Evolutionary conservation across 1,140 invertebrate genomes (phyloP), one percentile per base, ranked within the genome.

Genomic region (Dryas iulia): DNA sequence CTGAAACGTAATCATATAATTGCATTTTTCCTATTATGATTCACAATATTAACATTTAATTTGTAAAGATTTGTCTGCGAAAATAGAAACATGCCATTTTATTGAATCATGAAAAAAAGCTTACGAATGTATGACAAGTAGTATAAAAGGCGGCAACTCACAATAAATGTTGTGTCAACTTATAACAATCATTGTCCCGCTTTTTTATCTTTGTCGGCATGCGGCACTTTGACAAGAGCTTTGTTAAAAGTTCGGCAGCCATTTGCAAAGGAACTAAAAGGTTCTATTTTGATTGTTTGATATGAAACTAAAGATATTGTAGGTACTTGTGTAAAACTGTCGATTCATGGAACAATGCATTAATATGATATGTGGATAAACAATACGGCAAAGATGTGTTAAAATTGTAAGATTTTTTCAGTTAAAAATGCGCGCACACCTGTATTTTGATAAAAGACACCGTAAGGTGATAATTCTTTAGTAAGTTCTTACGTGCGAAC

Each of bases 221-320:
- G 11, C 72, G 63, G 60, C 59, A 69, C 74, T 73, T 73, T 72
- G 67, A 83, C 79, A 84, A 84, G 77, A 83, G 83, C 66, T 79
- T 71, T 77, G 73, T 79, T 74, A 84, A 81, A 83, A 88, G 76
- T 84, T 86, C 81, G 86, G 83, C 87, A 73, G 67, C 71, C 77
- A 77, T 82, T 83, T 77, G 76, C 73, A 82, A 82, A 80, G 76
- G 78, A 74, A 78, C 72, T 78, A 74, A 69, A 69, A 66, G 70
- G 73, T 82, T 82, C 68, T 87, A 76, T 88, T 89, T 86, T 89
- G 86, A 89, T 87, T 83, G 78, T 89, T 81, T 78, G 81, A 88
- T 85, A 86, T 69, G 71, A 76, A 85, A 84, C 78, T 76, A 81
- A 79, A 83, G 78, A 79, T 69, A 76, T 72, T 71, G 74, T 77